Conservation (phyloP, 2,888 invertebrate genomes). For the Phymatocera aterrima region DNA sequence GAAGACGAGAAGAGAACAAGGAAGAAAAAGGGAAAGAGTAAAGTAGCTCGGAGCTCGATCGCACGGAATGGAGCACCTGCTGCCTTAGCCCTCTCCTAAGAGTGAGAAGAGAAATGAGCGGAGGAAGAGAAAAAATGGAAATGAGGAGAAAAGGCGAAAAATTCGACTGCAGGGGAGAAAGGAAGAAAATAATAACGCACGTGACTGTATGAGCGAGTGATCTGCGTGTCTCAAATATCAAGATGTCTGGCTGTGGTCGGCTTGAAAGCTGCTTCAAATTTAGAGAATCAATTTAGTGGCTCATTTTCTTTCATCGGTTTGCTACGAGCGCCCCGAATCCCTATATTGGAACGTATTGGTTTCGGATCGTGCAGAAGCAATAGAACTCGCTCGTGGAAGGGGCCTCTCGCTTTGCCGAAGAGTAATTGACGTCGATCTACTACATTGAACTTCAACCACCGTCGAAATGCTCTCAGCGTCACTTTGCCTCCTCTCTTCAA, state of each 20-base stretch:
- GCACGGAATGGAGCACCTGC: constrained; percentile 21
- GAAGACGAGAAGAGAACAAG: neutral
- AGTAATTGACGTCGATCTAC: constrained; percentile 41
- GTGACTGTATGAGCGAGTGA: too few relatives aligned
- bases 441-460: constrained; percentile 21
- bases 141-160: too few relatives aligned
- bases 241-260: neutral
- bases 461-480: constrained; percentile 14
- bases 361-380: constrained; percentile 12
- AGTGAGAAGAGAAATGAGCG: too few relatives aligned
- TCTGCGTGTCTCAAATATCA: neutral
- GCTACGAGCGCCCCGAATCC: neutral
- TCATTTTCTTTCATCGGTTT: constrained; percentile 30
- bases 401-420: constrained; percentile 4
- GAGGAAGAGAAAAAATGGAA: neutral
- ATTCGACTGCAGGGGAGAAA: too few relatives aligned
- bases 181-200: too few relatives aligned
- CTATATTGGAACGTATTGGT: constrained; percentile 3
- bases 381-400: neutral
- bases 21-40: constrained; percentile 28
- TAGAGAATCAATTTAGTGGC: neutral
- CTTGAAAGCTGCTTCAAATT: neutral
- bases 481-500: neutral
- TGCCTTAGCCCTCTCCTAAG: constrained; percentile 21
- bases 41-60: neutral